Conservation (phyloP, 2,888 invertebrate species). For the Balanococcus diminutus region DNA sequence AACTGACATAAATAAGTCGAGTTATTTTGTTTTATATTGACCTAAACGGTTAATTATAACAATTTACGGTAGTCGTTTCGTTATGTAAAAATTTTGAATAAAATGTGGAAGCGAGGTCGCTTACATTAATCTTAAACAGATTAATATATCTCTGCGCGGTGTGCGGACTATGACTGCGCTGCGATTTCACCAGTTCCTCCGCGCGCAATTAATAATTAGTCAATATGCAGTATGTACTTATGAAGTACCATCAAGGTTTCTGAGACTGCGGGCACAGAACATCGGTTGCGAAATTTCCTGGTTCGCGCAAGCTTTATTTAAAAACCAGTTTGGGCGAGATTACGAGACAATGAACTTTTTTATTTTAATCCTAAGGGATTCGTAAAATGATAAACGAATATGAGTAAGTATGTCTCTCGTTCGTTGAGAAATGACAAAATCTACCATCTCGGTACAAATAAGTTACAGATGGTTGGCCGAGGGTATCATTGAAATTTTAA, state of each 20-base stretch:
- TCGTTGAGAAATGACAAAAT: neutral
- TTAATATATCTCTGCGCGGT: neutral
- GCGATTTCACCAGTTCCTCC: slow-evolving; percentile 12
- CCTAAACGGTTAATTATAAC: slow-evolving; percentile 3
- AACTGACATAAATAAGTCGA: neutral
- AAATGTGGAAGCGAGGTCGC: slow-evolving; percentile 18
- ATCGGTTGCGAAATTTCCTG: slow-evolving; percentile 28
- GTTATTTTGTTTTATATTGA: neutral
- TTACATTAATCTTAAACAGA: slow-evolving; percentile 15
- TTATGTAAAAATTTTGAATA: slow-evolving; percentile 16
- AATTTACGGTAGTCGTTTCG: neutral
- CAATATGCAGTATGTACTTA: neutral
- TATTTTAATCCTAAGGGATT: neutral
- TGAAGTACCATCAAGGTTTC: slow-evolving; percentile 38
- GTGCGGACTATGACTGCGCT: neutral
- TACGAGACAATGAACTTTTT: slow-evolving; percentile 34
- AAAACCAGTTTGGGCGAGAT: slow-evolving; percentile 24
- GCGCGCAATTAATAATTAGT: slow-evolving; percentile 37
- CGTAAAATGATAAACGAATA: slow-evolving; percentile 1
- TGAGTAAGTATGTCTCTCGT: neutral
- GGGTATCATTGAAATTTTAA: neutral
- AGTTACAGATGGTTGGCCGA: neutral
- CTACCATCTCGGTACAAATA: neutral
- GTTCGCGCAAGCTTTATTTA: neutral
- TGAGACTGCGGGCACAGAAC: neutral